Percentiles rank a stretch among this genome's conserved stretches.
These are phyloP conservation scores for Sinella curviseta DNA, from an alignment of 1,140 invertebrate species.

Conservation along the genomic window DNA sequence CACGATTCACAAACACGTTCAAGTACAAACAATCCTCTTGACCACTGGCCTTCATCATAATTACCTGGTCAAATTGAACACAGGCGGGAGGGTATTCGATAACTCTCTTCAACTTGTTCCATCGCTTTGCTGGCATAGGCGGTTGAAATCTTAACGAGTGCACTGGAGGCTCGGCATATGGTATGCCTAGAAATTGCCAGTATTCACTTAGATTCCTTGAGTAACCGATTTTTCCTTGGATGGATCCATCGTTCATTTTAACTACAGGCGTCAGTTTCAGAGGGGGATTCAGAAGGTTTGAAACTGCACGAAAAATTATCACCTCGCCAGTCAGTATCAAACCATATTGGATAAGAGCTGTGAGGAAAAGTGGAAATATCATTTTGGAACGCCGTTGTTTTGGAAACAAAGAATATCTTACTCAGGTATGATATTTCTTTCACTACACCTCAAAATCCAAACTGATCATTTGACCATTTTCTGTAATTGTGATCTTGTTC, in stretches of 20 bases:
- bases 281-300: background rate
- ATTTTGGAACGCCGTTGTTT: too few relatives aligned
- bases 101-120: background rate
- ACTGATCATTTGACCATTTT: too few relatives aligned
- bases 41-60: background rate
- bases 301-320: background rate
- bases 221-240: constrained; percentile 4
- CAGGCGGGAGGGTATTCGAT: background rate
- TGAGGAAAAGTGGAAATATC: too few relatives aligned
- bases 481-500: too few relatives aligned
- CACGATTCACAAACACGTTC: background rate
- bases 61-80: background rate
- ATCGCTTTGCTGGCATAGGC: background rate
- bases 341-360: background rate
- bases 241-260: background rate
- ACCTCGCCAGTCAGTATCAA: background rate
- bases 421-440: too few relatives aligned
- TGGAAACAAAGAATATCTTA: too few relatives aligned
- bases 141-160: constrained; percentile 61
- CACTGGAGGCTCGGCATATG: constrained; percentile 63
- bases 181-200: constrained; percentile 56
- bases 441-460: too few relatives aligned
- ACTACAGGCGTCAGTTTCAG: background rate
- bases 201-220: constrained; percentile 22
- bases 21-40: constrained; percentile 16